A percentile compares a stretch with the other conserved stretches of the same genome.
Conservation (phyloP, 2,888 invertebrate genomes). For the Molorchus minor region DNA sequence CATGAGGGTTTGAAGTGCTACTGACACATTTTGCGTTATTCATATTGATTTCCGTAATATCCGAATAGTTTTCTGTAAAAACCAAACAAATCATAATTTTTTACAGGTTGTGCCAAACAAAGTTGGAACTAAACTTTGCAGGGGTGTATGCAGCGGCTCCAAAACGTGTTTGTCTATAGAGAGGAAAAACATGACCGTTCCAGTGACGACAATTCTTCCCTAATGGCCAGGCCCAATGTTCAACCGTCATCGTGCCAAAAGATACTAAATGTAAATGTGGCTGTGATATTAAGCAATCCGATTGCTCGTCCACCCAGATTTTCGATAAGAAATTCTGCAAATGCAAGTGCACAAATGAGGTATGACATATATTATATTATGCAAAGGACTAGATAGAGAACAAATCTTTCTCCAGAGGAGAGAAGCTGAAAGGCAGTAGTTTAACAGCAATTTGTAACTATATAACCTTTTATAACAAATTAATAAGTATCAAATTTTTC, state of each 20-base stretch:
- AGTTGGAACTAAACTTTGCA: conserved; percentile 30
- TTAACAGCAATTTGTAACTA: not conserved
- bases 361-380: no score
- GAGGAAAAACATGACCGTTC: conserved; percentile 22
- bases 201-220: conserved; percentile 22
- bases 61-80: no score
- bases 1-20: no score
- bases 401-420: no score
- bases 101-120: conserved; percentile 30
- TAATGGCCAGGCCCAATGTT: conserved; percentile 24
- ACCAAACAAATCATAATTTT: no score
- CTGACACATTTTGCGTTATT: no score
- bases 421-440: no score
- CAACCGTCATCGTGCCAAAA: conserved; percentile 28
- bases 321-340: conserved; percentile 35
- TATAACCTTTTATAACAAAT: not conserved
- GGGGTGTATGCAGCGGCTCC: conserved; percentile 29
- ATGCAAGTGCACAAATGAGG: conserved; percentile 34
- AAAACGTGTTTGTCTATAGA: conserved; percentile 29
- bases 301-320: conserved; percentile 24
- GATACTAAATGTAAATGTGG: conserved; percentile 33
- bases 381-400: no score
- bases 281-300: conserved; percentile 22
- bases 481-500: not conserved
- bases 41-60: no score